phyloP scores from a whole-genome alignment of 2,113 vertebrate genomes.

The Hassar affinis region DNA sequence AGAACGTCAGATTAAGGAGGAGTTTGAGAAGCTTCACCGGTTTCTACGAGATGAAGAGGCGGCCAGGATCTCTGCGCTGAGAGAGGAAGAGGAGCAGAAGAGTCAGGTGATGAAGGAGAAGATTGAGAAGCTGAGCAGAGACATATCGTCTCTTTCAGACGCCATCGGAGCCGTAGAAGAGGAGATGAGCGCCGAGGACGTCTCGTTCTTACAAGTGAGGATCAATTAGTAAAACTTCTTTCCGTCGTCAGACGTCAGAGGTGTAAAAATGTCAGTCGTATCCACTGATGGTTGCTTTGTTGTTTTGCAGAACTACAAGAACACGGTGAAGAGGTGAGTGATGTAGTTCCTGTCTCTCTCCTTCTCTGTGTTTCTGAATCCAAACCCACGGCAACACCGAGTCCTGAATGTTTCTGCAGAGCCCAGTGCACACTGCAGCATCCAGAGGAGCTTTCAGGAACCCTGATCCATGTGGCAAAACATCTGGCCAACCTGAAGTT shows the following conservation, averaged over 20 bases:
- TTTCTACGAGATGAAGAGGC: slow-evolving; percentile 10
- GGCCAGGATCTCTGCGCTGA: background rate
- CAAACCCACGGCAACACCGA: too few relatives aligned
- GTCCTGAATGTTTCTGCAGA: too few relatives aligned
- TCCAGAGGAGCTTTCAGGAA: too few relatives aligned
- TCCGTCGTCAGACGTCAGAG: background rate
- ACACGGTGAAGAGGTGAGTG: too few relatives aligned
- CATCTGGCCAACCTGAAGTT: slow-evolving; percentile 6
- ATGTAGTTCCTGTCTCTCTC: background rate
- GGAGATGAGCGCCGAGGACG: background rate
- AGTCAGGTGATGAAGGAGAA: background rate
- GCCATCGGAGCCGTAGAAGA: background rate
- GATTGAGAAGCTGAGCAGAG: background rate
- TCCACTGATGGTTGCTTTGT: background rate
- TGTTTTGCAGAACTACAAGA: background rate
- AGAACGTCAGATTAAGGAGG: background rate
- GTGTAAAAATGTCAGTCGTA: background rate
- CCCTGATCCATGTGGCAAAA: too few relatives aligned
- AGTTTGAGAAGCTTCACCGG: background rate
- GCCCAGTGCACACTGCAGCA: slow-evolving; percentile 15
- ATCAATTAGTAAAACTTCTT: background rate
- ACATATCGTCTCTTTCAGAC: background rate
- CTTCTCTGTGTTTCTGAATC: too few relatives aligned
- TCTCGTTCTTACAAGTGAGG: too few relatives aligned
- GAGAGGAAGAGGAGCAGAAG: too few relatives aligned